Evolutionary conservation across 2,113 vertebrate genomes (phyloP), one percentile per base, ranked within the genome.

Genomic region (Pelodiscus sinensis): DNA sequence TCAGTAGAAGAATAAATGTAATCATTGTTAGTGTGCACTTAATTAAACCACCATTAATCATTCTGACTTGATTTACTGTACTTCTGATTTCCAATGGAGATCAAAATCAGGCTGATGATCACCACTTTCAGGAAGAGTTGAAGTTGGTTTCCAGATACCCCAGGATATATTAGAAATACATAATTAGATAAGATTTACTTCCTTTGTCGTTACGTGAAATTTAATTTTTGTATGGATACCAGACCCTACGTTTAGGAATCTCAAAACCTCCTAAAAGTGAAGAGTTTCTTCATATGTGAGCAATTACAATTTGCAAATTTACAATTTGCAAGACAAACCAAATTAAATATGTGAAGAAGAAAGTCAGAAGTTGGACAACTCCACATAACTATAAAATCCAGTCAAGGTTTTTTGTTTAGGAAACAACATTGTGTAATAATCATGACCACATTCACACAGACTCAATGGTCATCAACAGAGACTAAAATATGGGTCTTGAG

Each of bases 1-100:
- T 97, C 91, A 86, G 1, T 82, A 94, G 94, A 95, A 87, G 96
- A 97, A 96, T 92, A 94, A 97, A 96, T 98, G 96, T 27, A 96
- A 97, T 94, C 86, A 94, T 82, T 92, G 1, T 87, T 88, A 87
- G 65, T 38, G 56, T 92, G 94, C 55, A 31, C 65, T 81, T 82
- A 90, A 91, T 81, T 82, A 90, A 91, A 82, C 84, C 79, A 81
- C 62, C 38, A 2, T 22, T 87, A 92, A 58, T 51, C 52, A 21
- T 55, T 92, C 62, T 57, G 68, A n/a, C 14, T 89, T 87, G 38
- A 35, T 58, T 89, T 92, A 52, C 84, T 84, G 60, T 31, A 50
- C n/a, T 10, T 15, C n/a, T 31, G 44, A 73, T 84, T 55, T 55
- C 13, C 18, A 27, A 58, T 15, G 29, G 58, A 54, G n/a, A 44